Base-by-base conservation (phyloP, 2,888 invertebrate genomes). In the Conistra vaccinii region DNA sequence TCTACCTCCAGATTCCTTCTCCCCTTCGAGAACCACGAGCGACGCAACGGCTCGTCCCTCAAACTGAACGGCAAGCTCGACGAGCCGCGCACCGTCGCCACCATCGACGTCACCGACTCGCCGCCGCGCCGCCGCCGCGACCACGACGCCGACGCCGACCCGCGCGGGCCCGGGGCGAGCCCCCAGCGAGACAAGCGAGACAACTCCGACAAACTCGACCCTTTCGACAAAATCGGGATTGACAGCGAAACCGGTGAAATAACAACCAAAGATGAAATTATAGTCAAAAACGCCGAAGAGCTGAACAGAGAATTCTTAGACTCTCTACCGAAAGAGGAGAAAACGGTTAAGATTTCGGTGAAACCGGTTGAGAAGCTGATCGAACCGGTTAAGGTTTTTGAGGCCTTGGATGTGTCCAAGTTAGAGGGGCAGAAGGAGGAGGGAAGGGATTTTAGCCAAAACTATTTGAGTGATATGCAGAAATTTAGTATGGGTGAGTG, bases 21-120 rank as follows among this genome's bases (percentile, higher is more conserved):
- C n/a, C 97, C 97, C 0, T 98, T 97, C 89, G 98, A 98, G 94
- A 93, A 97, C 94, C 93, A 96, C 96, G 92, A 97, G 93, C 91
- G 97, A 91, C 80, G 97, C 92, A 92, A 91, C 76, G 92, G 93
- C 3, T 69, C 82, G 0, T 5, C 67, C 0, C 26, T 79, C 7
- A 93, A 90, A n/a, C 57, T 83, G 90, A 96, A 92, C 92, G 96
- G 95, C 0, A 89, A 89, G 26, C 9, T 90, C 0, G 90, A 87
- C 29, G 87, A 88, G 26, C 91, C 92, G 0, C 89, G 86, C 20
- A 87, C 93, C 5, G 92, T 94, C 29, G 94, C 93, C 66, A 95
- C 95, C 2, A 95, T 96, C 26, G 95, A 96, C 81, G 93, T 96
- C n/a, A 89, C 93, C 14, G 94, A 95, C 87, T 94, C 95, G 0